phyloP scores from a whole-genome alignment of 1,140 invertebrate species.

The Gryllus bimaculatus region DNA sequence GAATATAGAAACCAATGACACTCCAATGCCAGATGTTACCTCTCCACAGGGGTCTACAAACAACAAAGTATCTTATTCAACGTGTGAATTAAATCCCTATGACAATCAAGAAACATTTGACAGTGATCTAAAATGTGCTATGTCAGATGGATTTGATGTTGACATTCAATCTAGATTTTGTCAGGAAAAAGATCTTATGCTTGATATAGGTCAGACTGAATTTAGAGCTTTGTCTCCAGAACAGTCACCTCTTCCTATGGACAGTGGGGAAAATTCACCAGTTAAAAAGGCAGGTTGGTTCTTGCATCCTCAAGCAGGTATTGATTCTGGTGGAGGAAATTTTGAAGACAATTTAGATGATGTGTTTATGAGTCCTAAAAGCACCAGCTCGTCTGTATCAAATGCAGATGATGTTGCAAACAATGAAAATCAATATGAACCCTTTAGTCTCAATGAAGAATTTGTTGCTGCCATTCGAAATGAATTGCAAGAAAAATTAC shows the following conservation, averaged over 20 bases:
- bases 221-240: background rate
- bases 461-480: conserved; percentile 58
- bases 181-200: background rate
- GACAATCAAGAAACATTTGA: background rate
- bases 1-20: background rate
- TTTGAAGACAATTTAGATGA: background rate
- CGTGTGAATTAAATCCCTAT: background rate
- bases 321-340: background rate
- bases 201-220: background rate
- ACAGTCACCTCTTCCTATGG: background rate
- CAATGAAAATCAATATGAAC: conserved; percentile 40
- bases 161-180: background rate
- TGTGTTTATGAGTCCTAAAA: background rate
- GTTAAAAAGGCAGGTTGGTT: conserved; percentile 33
- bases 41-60: background rate
- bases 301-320: conserved; percentile 32
- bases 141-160: background rate
- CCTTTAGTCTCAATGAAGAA: conserved; percentile 54
- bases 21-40: background rate
- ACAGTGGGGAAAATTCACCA: background rate
- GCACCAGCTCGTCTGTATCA: conserved; percentile 8
- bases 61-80: too few relatives aligned
- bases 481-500: conserved; percentile 58
- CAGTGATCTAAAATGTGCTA: background rate
- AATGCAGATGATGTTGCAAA: conserved; percentile 21